Percentiles rank a stretch among this genome's conserved stretches.
Evolutionary conservation across 1,140 invertebrate species (phyloP).

Genomic region (Ips nitidus): DNA sequence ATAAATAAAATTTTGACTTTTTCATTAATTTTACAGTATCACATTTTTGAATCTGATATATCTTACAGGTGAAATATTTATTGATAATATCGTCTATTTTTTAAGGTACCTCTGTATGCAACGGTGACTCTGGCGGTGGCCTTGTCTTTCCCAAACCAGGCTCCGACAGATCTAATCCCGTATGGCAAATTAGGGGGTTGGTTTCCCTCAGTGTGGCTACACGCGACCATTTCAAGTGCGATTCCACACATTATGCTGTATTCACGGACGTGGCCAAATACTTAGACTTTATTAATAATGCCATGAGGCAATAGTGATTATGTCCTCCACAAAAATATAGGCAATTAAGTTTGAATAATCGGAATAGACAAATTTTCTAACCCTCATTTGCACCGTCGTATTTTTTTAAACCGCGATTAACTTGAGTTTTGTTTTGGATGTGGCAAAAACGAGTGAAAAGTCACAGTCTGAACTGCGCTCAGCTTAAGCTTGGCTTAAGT

Average conservation of each 20-base stretch:
- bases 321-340: too few species aligned
- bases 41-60: neutral
- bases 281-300: conserved; percentile 56
- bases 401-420: too few species aligned
- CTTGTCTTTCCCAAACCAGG: conserved; percentile 56
- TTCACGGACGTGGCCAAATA: conserved; percentile 63
- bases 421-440: too few species aligned
- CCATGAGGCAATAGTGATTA: conserved; percentile 21
- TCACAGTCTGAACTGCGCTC: too few species aligned
- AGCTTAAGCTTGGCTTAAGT: too few species aligned
- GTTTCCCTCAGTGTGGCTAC: conserved; percentile 59
- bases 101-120: conserved; percentile 61
- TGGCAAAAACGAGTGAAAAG: too few species aligned
- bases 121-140: conserved; percentile 66
- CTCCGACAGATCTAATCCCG: conserved; percentile 50
- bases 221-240: conserved; percentile 54
- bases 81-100: neutral
- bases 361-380: too few species aligned
- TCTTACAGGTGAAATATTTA: neutral
- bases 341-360: too few species aligned
- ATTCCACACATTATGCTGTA: conserved; percentile 59
- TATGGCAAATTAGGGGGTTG: conserved; percentile 60
- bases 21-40: too few species aligned
- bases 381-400: too few species aligned
- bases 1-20: too few species aligned